Base-by-base conservation (phyloP, 1,140 invertebrate species). In the Mesaphorura yosii region DNA sequence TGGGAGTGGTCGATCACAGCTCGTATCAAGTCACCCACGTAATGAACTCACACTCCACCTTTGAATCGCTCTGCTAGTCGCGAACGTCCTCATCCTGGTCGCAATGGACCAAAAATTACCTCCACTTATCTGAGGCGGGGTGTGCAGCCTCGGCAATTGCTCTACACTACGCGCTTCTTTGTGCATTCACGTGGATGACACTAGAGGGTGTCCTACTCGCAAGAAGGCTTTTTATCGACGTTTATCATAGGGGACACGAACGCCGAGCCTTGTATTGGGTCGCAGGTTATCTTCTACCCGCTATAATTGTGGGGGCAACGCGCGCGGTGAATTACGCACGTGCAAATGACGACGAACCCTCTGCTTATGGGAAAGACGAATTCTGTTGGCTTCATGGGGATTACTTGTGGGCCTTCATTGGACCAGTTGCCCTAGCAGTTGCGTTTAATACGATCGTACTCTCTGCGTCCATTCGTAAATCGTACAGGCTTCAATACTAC, bases 1-100 rank as follows among this genome's bases (percentile, higher is more conserved):
- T n/a, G n/a, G n/a, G n/a, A n/a, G n/a, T n/a, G n/a, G n/a, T n/a
- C n/a, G n/a, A n/a, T 48, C 57, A 10, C 44, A 47, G 6, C n/a
- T n/a, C n/a, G n/a, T n/a, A n/a, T n/a, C n/a, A n/a, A n/a, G n/a
- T n/a, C n/a, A n/a, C n/a, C n/a, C n/a, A n/a, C n/a, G n/a, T n/a
- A n/a, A n/a, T n/a, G n/a, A n/a, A n/a, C 78, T 79, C 48, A 76
- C 78, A 57, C 73, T 75, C 50, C 76, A 79, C 59, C 66, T 79
- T 12, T 75, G 72, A 45, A 48, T 75, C 17, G 76, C 72, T 49
- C 67, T 82, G 10, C 64, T 80, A 57, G 48, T 78, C 20, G 76
- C 75, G 2, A 75, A 80, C 60, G 62, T 76, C 4, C 55, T 79
- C 2, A 76, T 79, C 52, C 55, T 81, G 20, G 65, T 70, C 44